These are phyloP conservation scores for Acanthis flammea DNA, from an alignment of 2,797 vertebrate species.

Conservation along the genomic window DNA sequence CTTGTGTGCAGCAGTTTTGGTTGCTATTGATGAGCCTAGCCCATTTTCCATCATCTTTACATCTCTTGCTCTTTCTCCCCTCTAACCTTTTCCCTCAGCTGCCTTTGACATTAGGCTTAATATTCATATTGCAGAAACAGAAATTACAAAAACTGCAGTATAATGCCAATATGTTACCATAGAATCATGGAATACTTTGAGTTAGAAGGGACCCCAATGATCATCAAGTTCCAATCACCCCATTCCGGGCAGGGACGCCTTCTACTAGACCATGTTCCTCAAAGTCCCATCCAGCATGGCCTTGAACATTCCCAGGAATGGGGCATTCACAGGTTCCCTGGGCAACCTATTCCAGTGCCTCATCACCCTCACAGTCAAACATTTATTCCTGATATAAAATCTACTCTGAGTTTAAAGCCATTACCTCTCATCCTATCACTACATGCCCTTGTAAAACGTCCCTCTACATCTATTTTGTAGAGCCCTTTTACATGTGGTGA, in stretches of 20 bases:
- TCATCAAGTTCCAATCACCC: not conserved
- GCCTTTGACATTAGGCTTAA: not conserved
- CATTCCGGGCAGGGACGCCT: too few relatives aligned
- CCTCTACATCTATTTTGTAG: not conserved
- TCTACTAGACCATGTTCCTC: not conserved
- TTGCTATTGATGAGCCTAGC: not conserved
- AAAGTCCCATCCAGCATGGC: not conserved
- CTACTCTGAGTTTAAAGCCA: not conserved
- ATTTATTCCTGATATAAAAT: not conserved
- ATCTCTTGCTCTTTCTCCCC: not conserved
- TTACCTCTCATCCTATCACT: not conserved
- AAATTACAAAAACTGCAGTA: not conserved
- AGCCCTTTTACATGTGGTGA: not conserved
- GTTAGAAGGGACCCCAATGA: not conserved
- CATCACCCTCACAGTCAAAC: rapidly evolving
- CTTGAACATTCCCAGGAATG: not conserved
- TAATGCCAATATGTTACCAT: not conserved
- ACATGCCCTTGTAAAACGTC: rapidly evolving
- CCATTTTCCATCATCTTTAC: not conserved
- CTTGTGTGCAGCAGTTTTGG: not conserved
- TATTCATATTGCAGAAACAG: not conserved
- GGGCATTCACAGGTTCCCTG: not conserved
- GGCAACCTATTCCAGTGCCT: not conserved
- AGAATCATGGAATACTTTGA: not conserved
- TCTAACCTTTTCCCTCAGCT: rapidly evolving